Conservation (phyloP, 2,888 invertebrate genomes). For the Quadriops clusia region DNA sequence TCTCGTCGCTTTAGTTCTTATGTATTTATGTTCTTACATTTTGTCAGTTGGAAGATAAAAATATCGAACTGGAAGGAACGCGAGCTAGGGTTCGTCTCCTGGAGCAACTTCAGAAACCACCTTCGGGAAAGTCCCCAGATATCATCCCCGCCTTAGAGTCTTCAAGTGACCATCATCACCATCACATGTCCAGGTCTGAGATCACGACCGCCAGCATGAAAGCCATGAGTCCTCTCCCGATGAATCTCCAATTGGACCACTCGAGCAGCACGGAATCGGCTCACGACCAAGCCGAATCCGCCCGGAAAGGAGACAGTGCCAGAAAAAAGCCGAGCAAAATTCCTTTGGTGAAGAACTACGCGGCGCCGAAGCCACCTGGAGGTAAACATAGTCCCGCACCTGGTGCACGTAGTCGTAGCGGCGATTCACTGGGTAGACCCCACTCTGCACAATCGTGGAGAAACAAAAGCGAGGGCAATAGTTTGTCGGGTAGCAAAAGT, state of each 20-base stretch:
- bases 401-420: conserved; percentile 35
- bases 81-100: conserved; percentile 63
- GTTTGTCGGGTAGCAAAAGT: conserved; percentile 29
- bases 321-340: conserved; percentile 56
- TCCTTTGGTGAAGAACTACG: conserved; percentile 47
- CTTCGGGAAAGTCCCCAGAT: conserved; percentile 28
- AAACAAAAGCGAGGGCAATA: conserved; percentile 28
- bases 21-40: too few relatives aligned
- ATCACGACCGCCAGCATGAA: conserved; percentile 46
- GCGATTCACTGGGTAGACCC: conserved; percentile 37
- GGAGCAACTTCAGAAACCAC: conserved; percentile 41
- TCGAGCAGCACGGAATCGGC: conserved; percentile 55
- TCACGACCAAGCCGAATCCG: conserved; percentile 43
- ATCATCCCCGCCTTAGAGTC: conserved; percentile 37
- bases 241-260: conserved; percentile 42
- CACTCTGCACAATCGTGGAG: conserved; percentile 42
- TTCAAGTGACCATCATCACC: conserved; percentile 33
- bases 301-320: conserved; percentile 21
- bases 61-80: conserved; percentile 74
- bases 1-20: background rate
- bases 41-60: conserved; percentile 72
- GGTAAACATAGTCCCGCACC: conserved; percentile 19
- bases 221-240: conserved; percentile 43
- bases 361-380: conserved; percentile 51
- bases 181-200: conserved; percentile 35